Conservation (phyloP, 2,797 vertebrate species). For the Epinephelus malabaricus region DNA sequence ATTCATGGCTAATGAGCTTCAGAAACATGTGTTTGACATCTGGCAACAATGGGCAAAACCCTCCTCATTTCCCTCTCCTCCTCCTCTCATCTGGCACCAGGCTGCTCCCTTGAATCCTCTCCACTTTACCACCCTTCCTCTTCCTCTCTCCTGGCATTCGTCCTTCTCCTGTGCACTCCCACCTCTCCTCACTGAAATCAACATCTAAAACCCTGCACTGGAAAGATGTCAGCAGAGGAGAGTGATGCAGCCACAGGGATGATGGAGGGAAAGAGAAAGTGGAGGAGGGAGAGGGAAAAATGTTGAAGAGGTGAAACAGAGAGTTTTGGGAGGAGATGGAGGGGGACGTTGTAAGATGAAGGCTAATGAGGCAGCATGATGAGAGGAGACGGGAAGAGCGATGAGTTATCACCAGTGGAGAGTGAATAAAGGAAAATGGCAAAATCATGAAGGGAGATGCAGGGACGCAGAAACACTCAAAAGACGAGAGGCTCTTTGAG, state of each 20-base stretch:
- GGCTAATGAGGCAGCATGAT: constrained; percentile 49
- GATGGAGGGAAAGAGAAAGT: not conserved
- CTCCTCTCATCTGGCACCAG: constrained; percentile 38
- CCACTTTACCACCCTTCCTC: constrained; percentile 23
- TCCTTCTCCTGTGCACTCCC: not conserved
- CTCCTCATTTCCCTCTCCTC: constrained; percentile 4
- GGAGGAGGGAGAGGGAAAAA: not conserved
- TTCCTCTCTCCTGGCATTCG: constrained; percentile 21
- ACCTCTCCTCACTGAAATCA: constrained; percentile 15
- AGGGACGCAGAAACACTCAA: constrained; percentile 17
- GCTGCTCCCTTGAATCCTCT: constrained; percentile 11
- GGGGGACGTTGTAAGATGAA: constrained; percentile 11
- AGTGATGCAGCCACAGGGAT: constrained; percentile 2
- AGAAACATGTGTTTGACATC: constrained; percentile 59
- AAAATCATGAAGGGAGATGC: constrained; percentile 11
- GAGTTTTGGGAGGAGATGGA: not conserved
- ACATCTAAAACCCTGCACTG: constrained; percentile 26
- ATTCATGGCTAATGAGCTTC: constrained; percentile 42
- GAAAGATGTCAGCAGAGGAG: constrained; percentile 24
- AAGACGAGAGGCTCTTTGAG: constrained; percentile 25
- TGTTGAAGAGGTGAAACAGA: not conserved
- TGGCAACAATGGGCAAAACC: constrained; percentile 41
- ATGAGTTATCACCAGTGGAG: constrained; percentile 17
- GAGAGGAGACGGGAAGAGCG: constrained; percentile 37
- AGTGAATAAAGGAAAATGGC: constrained; percentile 31